Evolutionary conservation across 1,140 invertebrate species (phyloP).

Genomic region (Euglossa dilemma): DNA sequence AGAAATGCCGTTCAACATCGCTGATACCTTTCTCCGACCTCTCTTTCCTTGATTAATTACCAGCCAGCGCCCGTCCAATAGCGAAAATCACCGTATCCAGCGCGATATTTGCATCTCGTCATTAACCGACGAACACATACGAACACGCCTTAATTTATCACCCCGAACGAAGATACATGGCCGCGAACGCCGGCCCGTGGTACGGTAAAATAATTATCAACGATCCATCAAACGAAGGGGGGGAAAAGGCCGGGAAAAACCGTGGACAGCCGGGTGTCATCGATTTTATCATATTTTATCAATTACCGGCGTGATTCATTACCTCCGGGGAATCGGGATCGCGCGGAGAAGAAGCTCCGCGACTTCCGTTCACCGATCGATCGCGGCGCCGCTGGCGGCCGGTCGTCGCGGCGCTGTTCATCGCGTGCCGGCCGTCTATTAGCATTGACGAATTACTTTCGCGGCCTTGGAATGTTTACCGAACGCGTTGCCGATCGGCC

Average conservation of each 20-base stretch:
- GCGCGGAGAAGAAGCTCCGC: no score
- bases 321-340: no score
- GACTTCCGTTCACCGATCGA: no score
- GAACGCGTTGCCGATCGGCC: background rate
- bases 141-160: slow-evolving; percentile 1
- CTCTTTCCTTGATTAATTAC: slow-evolving; percentile 2
- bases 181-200: background rate
- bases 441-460: slow-evolving; percentile 14
- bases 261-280: background rate
- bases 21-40: background rate
- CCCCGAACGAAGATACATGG: background rate
- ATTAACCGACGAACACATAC: background rate
- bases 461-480: slow-evolving; percentile 8
- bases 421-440: background rate
- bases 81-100: background rate
- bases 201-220: background rate
- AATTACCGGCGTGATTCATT: slow-evolving; percentile 8
- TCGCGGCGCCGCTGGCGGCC: no score
- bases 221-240: background rate
- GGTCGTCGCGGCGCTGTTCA: background rate
- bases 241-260: background rate
- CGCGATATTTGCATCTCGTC: slow-evolving; percentile 1
- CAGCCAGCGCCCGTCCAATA: background rate
- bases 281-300: background rate
- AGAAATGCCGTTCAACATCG: background rate